Percentiles rank a stretch among this genome's conserved stretches.
Evolutionary conservation across 2,113 vertebrate genomes (phyloP).

Genomic region (Redunca redunca): DNA sequence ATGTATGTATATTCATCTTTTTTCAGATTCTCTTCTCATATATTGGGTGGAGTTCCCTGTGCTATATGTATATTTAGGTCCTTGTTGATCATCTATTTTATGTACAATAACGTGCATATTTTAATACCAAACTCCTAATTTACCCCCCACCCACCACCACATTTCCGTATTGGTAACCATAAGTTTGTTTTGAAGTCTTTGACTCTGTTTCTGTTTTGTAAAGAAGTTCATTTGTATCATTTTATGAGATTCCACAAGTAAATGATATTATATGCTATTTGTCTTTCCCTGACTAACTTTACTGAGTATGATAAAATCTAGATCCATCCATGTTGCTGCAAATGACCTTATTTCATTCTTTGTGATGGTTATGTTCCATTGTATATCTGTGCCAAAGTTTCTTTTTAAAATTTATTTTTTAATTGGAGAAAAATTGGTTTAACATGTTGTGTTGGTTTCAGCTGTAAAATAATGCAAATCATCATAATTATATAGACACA

Average conservation of each 20-base stretch:
- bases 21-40: not conserved
- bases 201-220: not conserved
- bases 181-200: not conserved
- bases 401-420: not conserved
- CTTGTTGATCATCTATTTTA: not conserved
- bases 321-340: not conserved
- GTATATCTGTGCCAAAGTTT: not conserved
- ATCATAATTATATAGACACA: not conserved
- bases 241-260: not conserved
- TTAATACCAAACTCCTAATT: not conserved
- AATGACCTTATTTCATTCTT: not conserved
- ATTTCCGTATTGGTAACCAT: not conserved
- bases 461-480: not conserved
- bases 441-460: not conserved
- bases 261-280: not conserved
- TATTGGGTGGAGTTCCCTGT: not conserved
- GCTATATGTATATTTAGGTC: not conserved
- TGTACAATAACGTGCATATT: not conserved
- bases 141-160: not conserved
- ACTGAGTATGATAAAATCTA: not conserved
- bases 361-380: not conserved
- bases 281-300: not conserved
- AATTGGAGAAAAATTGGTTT: not conserved
- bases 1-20: not conserved
- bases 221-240: not conserved